These are phyloP conservation scores for Dufourea novaeangliae DNA, from an alignment of 1,140 invertebrate species.

Conservation along the genomic window DNA sequence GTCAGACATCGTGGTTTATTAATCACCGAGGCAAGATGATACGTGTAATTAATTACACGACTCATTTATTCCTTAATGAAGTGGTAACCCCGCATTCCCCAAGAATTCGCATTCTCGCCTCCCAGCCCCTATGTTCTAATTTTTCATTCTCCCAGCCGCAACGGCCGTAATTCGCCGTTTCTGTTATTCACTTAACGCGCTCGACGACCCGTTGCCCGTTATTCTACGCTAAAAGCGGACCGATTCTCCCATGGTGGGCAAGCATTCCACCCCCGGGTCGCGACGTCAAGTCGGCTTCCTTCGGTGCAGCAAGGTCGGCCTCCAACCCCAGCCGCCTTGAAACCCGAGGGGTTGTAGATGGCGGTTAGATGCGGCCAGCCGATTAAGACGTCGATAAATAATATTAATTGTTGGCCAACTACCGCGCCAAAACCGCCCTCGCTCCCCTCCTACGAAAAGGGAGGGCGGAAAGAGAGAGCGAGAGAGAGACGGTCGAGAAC, in stretches of 20 bases:
- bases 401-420: slow-evolving; percentile 79
- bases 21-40: no score
- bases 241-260: slow-evolving; percentile 2
- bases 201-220: neutral
- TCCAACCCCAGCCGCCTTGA: slow-evolving; percentile 34
- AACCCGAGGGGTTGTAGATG: slow-evolving; percentile 50
- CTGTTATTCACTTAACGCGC: slow-evolving; percentile 7
- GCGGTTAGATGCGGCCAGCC: slow-evolving; percentile 75
- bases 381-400: slow-evolving; percentile 82
- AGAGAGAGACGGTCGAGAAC: slow-evolving; percentile 1
- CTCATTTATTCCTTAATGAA: neutral
- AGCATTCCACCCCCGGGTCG: neutral
- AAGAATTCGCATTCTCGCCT: no score
- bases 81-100: neutral
- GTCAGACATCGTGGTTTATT: neutral
- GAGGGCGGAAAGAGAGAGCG: slow-evolving; percentile 9
- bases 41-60: neutral
- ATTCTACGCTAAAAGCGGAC: slow-evolving; percentile 4
- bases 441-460: slow-evolving; percentile 20
- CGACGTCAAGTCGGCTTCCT: slow-evolving; percentile 23
- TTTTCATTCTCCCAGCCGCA: neutral
- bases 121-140: no score
- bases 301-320: slow-evolving; percentile 34
- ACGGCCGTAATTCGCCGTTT: neutral
- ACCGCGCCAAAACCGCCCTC: slow-evolving; percentile 58